Evolutionary conservation across 2,888 invertebrate genomes (phyloP), one percentile per base, ranked within the genome.

Genomic region (Drosophila kuntzei): DNA sequence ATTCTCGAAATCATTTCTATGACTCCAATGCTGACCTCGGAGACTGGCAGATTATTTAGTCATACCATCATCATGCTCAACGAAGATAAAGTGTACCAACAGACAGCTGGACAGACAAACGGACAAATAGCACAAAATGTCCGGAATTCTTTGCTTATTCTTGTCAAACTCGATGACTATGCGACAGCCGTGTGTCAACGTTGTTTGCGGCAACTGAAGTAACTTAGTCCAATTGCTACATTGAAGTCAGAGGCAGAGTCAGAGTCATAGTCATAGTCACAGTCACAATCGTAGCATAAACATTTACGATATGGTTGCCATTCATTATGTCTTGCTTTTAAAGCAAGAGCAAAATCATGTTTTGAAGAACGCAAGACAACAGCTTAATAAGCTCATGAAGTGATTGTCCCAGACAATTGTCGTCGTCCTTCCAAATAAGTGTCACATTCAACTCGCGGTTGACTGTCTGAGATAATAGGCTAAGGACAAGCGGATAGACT

Each of bases 241-340:
- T 20, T 55, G 59, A 64, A 71, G 59, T 47, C 44, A 66, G 18
- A 46, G 53, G 14, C 36, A 25, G n/a, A 44, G 9, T 25, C 44
- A 18, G 6, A 37, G 44, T 16, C 20, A 46, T 1, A 29, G 14
- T 27, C 46, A n/a, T 11, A 25, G 25, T 44, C 22, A 6, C n/a
- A 25, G 29, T 7, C 29, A 47, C 1, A 37, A 27, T 18, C 18
- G 22, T 11, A 25, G 50, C 72, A 79, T 81, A 66, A 71, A 85
- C 76, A 76, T 82, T 76, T 72, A 85, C 69, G 68, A 80, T 79
- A 76, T 51, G 67, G 37, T 51, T 54, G 65, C 14, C 62, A 49
- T 46, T 62, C 57, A 57, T 71, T 61, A 61, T 51, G 63, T 46
- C 49, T 11, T 36, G 46, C 58, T 34, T 62, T 69, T 69, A 64